phyloP scores from a whole-genome alignment of 2,113 vertebrate genomes.

The Laterallus jamaicensis region DNA sequence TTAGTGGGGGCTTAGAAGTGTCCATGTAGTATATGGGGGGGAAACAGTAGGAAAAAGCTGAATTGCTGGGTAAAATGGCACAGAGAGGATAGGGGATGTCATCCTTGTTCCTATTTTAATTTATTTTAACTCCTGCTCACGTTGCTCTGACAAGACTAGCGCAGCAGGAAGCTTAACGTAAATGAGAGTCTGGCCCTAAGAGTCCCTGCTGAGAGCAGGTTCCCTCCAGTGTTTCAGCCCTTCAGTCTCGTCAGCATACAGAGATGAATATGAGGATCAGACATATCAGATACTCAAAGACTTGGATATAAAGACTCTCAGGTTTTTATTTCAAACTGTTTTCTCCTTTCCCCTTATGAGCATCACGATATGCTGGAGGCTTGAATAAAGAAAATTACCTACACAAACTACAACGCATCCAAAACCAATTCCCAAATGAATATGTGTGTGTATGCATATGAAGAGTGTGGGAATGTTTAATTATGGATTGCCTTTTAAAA shows the following conservation, averaged over 20 bases:
- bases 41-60: not conserved
- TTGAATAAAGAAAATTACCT: not conserved
- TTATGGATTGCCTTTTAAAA: not conserved
- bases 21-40: not conserved
- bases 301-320: not conserved
- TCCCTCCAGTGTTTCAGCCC: not conserved
- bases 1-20: not conserved
- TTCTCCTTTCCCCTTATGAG: not conserved
- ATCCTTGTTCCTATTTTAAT: not conserved
- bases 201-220: not conserved
- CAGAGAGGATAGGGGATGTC: not conserved
- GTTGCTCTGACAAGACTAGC: not conserved
- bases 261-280: not conserved
- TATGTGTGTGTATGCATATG: fast-evolving
- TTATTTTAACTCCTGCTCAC: not conserved
- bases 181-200: not conserved
- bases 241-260: not conserved
- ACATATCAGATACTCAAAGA: not conserved
- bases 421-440: not conserved
- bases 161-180: not conserved
- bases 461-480: not conserved
- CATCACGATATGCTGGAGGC: not conserved
- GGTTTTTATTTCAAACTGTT: not conserved
- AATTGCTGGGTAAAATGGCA: not conserved
- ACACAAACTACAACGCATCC: not conserved